Evolutionary conservation across 1,140 invertebrate species (phyloP).

Genomic region (Pogonomyrmex californicus): DNA sequence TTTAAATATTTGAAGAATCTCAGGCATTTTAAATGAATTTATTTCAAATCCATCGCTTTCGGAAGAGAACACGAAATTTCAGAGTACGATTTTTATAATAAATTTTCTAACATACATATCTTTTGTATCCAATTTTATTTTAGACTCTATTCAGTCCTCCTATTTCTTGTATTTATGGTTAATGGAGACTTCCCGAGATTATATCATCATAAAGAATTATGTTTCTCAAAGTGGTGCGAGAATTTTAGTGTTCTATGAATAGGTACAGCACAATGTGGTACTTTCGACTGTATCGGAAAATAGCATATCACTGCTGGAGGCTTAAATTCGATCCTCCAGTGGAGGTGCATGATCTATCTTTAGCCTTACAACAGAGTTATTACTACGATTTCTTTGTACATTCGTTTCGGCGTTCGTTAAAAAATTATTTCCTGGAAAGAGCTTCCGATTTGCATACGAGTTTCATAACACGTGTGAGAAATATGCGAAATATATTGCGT

Average conservation of each 20-base stretch:
- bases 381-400: not conserved
- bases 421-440: not conserved
- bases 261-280: not conserved
- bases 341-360: not conserved
- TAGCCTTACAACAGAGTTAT: not conserved
- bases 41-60: not conserved
- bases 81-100: not conserved
- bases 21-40: too few species aligned
- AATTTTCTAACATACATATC: not conserved
- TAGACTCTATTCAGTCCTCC: not conserved
- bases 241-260: conserved; percentile 30
- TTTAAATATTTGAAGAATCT: not conserved
- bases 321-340: conserved; percentile 12
- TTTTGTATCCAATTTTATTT: conserved; percentile 14
- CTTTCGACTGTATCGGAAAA: not conserved
- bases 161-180: conserved; percentile 31
- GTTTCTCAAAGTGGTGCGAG: not conserved
- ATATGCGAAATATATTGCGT: not conserved
- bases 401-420: not conserved
- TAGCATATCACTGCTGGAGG: not conserved
- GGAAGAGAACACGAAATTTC: conserved; percentile 17
- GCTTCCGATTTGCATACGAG: not conserved
- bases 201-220: not conserved
- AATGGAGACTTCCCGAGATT: conserved; percentile 2
- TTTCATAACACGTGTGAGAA: too few species aligned